phyloP scores from a whole-genome alignment of 1,140 invertebrate species.

The Pinna nobilis region DNA sequence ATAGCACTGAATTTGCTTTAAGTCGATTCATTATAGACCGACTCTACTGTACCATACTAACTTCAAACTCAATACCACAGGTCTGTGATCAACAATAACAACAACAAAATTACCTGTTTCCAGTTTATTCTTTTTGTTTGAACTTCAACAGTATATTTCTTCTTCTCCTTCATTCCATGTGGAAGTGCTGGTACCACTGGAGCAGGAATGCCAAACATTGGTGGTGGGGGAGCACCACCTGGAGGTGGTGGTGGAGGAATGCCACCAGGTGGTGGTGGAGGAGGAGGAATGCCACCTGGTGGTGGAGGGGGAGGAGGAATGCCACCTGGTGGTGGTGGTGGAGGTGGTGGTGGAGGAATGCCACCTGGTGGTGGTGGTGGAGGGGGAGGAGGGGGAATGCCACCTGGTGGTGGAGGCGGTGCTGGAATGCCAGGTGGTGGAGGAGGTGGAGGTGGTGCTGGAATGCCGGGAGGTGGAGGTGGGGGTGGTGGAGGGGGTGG shows the following conservation, averaged over 20 bases:
- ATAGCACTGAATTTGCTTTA: too few species aligned
- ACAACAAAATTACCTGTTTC: constrained; percentile 76
- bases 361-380: constrained; percentile 52
- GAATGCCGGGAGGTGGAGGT: constrained; percentile 40
- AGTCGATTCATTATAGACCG: too few species aligned
- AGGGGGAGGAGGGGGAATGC: constrained; percentile 45
- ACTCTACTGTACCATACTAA: too few species aligned
- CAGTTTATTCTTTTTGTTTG: constrained; percentile 85
- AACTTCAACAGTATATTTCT: constrained; percentile 89
- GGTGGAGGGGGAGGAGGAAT: constrained; percentile 43
- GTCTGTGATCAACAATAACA: too few species aligned
- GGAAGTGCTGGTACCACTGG: constrained; percentile 78
- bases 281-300: constrained; percentile 50
- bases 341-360: constrained; percentile 54
- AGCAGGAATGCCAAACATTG: constrained; percentile 73
- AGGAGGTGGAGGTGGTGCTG: constrained; percentile 55
- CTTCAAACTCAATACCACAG: too few species aligned
- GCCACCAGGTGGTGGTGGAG: constrained; percentile 49
- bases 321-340: constrained; percentile 50
- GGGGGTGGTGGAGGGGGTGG: constrained; percentile 74
- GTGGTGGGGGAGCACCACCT: constrained; percentile 64
- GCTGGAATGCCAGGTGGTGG: constrained; percentile 32
- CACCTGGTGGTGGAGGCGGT: background rate
- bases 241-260: constrained; percentile 57
- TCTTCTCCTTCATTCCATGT: constrained; percentile 92